A percentile compares a stretch with the other conserved stretches of the same genome.
Conservation (phyloP, 92 coral and sea anemone species). For the Galaxea fascicularis region DNA sequence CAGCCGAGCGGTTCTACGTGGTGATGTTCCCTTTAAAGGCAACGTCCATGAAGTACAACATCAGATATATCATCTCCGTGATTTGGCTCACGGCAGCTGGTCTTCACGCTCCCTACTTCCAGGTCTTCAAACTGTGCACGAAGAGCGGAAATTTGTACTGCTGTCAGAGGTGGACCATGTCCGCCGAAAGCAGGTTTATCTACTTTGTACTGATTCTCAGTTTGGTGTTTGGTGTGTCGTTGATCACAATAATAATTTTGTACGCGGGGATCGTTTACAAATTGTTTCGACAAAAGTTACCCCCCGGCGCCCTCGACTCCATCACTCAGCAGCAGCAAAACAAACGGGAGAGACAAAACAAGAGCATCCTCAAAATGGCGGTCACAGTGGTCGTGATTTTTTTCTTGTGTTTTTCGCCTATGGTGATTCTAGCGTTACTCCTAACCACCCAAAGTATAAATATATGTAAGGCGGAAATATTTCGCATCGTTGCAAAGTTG, state of each 20-base stretch:
- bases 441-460: not conserved
- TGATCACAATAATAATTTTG: constrained; percentile 35
- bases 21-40: constrained; percentile 61
- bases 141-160: constrained; percentile 23
- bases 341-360: constrained; percentile 42
- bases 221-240: constrained; percentile 52
- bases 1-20: constrained; percentile 65
- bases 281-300: constrained; percentile 40
- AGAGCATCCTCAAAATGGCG: constrained; percentile 59
- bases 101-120: constrained; percentile 57
- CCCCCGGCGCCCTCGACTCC: constrained; percentile 22
- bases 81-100: constrained; percentile 47
- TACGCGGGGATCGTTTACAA: constrained; percentile 50
- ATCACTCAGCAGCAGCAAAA: constrained; percentile 32
- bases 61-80: constrained; percentile 51
- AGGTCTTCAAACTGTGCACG: constrained; percentile 38
- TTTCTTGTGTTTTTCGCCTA: constrained; percentile 67
- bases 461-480: constrained; percentile 16
- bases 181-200: constrained; percentile 9
- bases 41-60: constrained; percentile 41
- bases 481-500: constrained; percentile 28
- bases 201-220: constrained; percentile 41
- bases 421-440: constrained; percentile 19
- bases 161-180: constrained; percentile 40
- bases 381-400: constrained; percentile 42